Evolutionary conservation across 2,888 invertebrate genomes (phyloP), one percentile per base, ranked within the genome.

Genomic region (Perizoma flavofasciatum): DNA sequence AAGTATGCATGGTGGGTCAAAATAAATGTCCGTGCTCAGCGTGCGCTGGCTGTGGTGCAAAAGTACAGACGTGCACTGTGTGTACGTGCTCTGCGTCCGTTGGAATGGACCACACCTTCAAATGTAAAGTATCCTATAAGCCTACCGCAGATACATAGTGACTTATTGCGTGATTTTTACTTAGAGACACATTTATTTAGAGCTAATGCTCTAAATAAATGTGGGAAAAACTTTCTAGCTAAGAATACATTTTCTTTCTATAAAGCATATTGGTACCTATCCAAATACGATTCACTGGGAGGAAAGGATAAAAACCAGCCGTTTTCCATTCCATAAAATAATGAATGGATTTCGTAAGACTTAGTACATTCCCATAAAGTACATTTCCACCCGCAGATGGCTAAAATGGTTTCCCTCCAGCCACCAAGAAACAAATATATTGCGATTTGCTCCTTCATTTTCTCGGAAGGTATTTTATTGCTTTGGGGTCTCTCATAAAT

Each of bases 401-500:
- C 80, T 80, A 77, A 83, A 88, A 88, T 82, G 85, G 82, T 79
- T 83, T 81, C 82, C 83, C 81, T 81, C 82, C 80, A 85, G 83
- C 89, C 87, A 82, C 86, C 81, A 80, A 86, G 84, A 87, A 88
- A 88, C 88, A 90, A 89, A 91, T 89, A 89, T 88, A 89, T 90
- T 86, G 87, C 89, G 88, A 90, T 90, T 90, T 88, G 87, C 88
- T 86, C 89, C 89, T 91, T 90, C 91, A 91, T 91, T 90, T 89
- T 89, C 90, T 86, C 86, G 77, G 88, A 86, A 89, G 90, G 90
- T 91, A 89, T 90, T 92, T 92, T 91, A 91, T 91, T 91, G 87
- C 90, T 86, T 85, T 84, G 85, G 89, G 89, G 83, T 85, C 86
- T 80, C 86, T 80, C 91, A 88, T 91, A 91, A 91, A 91, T 92